Percentiles rank a stretch among this genome's conserved stretches.
Conservation (phyloP, 2,113 vertebrate genomes). For the Willisornis vidua region DNA sequence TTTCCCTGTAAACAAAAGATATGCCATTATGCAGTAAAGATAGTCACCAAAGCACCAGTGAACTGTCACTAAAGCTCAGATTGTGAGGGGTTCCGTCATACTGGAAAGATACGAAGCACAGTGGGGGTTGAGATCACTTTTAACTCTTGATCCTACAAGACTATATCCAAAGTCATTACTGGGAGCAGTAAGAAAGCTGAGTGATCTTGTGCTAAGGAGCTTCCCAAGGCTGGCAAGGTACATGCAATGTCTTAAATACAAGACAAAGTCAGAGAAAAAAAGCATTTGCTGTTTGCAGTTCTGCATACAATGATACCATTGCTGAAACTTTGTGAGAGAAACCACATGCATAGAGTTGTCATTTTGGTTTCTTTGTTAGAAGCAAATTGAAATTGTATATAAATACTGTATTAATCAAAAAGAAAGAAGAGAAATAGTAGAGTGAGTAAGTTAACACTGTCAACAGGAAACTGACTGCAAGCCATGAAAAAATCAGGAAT, state of each 20-base stretch:
- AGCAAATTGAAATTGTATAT: neutral
- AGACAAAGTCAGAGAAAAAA: neutral
- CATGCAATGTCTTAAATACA: neutral
- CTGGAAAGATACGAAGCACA: neutral
- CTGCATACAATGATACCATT: neutral
- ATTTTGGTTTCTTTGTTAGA: neutral
- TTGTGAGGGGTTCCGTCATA: neutral
- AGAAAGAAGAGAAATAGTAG: neutral
- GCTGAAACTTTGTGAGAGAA: neutral
- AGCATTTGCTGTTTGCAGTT: neutral
- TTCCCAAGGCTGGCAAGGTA: neutral
- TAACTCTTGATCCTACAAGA: neutral
- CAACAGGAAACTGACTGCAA: constrained; percentile 25
- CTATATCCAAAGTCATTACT: neutral
- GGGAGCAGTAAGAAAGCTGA: neutral
- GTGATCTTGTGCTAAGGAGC: neutral
- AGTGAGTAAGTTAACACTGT: neutral
- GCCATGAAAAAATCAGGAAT: constrained; percentile 43
- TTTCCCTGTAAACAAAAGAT: neutral
- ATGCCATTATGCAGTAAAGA: neutral
- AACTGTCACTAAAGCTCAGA: neutral
- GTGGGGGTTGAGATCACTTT: neutral
- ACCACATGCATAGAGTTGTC: neutral
- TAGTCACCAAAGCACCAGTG: neutral
- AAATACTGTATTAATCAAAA: neutral